Evolutionary conservation across 2,113 vertebrate genomes (phyloP).

Genomic region (Phylloscopus trochiloides): DNA sequence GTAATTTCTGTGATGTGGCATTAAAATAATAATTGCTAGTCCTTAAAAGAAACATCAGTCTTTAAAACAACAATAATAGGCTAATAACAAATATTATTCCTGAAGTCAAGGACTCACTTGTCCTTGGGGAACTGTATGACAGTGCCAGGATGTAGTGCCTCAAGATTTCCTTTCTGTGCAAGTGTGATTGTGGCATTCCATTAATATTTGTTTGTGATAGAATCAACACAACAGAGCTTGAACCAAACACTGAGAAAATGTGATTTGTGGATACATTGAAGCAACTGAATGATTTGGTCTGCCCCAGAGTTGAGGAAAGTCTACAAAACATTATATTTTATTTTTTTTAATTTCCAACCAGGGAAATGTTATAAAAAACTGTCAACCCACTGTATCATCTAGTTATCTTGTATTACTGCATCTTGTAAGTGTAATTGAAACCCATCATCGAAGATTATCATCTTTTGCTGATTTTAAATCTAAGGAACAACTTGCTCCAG

Average conservation of each 20-base stretch:
- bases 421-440: background rate
- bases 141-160: background rate
- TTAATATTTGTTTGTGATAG: background rate
- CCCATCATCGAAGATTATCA: background rate
- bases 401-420: background rate
- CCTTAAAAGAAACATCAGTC: background rate
- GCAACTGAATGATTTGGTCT: background rate
- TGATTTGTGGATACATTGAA: background rate
- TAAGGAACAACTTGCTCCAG: background rate
- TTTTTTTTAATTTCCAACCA: background rate
- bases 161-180: background rate
- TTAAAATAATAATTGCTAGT: background rate
- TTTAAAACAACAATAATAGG: background rate
- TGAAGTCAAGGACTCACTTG: background rate
- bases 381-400: background rate
- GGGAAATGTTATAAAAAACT: background rate
- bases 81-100: background rate
- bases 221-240: background rate
- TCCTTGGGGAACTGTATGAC: background rate
- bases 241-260: background rate
- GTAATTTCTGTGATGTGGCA: background rate
- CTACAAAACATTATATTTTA: too few relatives aligned
- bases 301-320: background rate
- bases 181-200: background rate
- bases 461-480: background rate